phyloP scores from a whole-genome alignment of 2,113 vertebrate genomes.

The Maccullochella peelii region DNA sequence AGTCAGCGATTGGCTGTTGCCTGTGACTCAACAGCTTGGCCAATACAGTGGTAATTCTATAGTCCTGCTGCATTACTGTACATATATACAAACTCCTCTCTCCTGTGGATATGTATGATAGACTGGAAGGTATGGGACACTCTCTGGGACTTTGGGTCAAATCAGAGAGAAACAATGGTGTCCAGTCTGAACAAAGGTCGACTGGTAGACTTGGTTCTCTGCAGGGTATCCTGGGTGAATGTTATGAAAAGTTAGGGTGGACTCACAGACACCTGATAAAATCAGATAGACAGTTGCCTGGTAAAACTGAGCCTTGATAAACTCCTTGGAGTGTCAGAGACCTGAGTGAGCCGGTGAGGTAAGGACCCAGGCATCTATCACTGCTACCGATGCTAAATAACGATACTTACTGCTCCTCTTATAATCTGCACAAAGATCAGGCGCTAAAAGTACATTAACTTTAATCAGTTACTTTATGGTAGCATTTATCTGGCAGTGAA shows the following conservation, averaged over 20 bases:
- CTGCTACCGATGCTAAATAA: constrained; percentile 2
- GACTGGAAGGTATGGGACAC: neutral
- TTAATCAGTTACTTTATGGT: neutral
- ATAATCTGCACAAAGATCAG: neutral
- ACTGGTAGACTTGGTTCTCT: neutral
- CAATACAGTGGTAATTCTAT: constrained; percentile 40
- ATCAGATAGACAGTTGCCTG: constrained; percentile 41
- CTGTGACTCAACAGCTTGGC: constrained; percentile 4
- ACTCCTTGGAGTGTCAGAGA: constrained; percentile 18
- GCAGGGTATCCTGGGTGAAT: neutral
- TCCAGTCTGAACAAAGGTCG: neutral
- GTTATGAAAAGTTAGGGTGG: neutral
- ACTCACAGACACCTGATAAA: constrained; percentile 55
- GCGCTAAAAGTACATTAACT: neutral
- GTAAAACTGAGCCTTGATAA: constrained; percentile 46
- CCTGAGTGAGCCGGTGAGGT: neutral
- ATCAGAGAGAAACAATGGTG: neutral
- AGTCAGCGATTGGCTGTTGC: constrained; percentile 1
- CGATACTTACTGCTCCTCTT: neutral
- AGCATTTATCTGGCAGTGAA: neutral
- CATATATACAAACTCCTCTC: constrained; percentile 6
- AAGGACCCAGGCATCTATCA: constrained; percentile 12
- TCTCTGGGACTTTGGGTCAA: neutral
- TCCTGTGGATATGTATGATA: constrained; percentile 16
- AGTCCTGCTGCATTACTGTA: constrained; percentile 16